Evolutionary conservation across 2,888 invertebrate genomes (phyloP), one percentile per base, ranked within the genome.

Genomic region (Oxytorus armatus): DNA sequence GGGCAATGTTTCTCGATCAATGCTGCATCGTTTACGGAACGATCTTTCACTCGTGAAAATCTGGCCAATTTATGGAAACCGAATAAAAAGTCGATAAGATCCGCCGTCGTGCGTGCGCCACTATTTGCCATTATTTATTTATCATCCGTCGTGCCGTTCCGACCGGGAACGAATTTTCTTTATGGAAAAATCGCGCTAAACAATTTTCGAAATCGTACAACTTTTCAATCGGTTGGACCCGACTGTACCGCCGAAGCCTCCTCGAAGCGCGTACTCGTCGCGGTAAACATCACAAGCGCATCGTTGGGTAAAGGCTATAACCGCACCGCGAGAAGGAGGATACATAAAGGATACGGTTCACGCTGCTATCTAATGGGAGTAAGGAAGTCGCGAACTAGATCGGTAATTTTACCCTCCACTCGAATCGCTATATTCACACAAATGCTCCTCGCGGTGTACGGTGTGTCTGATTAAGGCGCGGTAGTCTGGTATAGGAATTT

Each of bases 261-360:
- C 47, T 42, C 25, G 53, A 53, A 16, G 36, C 11, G 53, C 51
- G 16, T 53, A 23, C 39, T 21, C 36, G 33, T 1, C 44, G 81
- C 77, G 75, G 66, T 68, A 72, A 44, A 81, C 65, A 73, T 63
- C 61, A 63, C 51, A 44, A 61, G 53, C 59, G 25, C 66, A 57
- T 57, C 21, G 44, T 33, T 51, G 29, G 36, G 51, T 59, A 69
- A 55, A 53, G 36, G 57, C 61, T 53, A 36, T 42, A 36, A 55
- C 42, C 61, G 61, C 53, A 25, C 10, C 29, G 29, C 53, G 16
- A 8, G 51, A 18, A 66, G 42, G 82, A 82, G 84, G 84, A 83
- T 83, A 84, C 79, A 83, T 79, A 83, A 84, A 88, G 85, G 88
- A 87, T 86, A 89, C 88, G 89, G 88, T 89, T 89, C 89, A 84